Evolutionary conservation across 1,140 invertebrate genomes (phyloP).

Genomic region (Carposina sasakii): DNA sequence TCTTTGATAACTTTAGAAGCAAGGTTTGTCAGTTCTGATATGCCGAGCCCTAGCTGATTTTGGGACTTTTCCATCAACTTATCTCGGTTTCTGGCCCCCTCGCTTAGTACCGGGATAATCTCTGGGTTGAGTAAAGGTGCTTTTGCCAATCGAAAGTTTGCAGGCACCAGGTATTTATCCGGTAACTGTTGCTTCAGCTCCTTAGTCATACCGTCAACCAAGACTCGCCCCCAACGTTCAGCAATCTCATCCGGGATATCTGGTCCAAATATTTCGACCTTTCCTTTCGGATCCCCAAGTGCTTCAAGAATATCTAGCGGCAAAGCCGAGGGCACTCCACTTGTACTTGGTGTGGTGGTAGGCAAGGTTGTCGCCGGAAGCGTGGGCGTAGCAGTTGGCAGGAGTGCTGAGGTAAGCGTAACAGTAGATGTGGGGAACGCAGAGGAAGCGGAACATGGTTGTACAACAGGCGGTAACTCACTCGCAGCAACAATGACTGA

Average conservation of each 20-base stretch:
- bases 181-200: constrained; percentile 4
- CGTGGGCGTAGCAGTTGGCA: neutral
- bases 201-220: constrained; percentile 6
- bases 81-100: constrained; percentile 1
- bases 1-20: neutral
- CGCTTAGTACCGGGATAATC: constrained; percentile 1
- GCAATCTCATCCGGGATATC: constrained; percentile 8
- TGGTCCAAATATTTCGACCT: constrained; percentile 6
- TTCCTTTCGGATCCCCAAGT: constrained; percentile 6
- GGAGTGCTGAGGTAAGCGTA: neutral
- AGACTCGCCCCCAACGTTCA: constrained; percentile 12
- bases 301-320: constrained; percentile 5
- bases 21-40: neutral
- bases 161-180: constrained; percentile 6
- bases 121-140: neutral
- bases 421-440: neutral
- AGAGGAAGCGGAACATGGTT: neutral
- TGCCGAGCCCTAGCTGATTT: constrained; percentile 5
- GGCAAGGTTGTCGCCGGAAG: neutral
- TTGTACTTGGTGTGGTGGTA: neutral
- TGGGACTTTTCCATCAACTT: constrained; percentile 1
- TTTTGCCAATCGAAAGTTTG: constrained; percentile 5
- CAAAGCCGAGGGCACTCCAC: neutral
- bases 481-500: no score
- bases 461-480: no score